Base-by-base conservation (phyloP, 2,888 invertebrate genomes). In the Noctuana brunneofusca region DNA sequence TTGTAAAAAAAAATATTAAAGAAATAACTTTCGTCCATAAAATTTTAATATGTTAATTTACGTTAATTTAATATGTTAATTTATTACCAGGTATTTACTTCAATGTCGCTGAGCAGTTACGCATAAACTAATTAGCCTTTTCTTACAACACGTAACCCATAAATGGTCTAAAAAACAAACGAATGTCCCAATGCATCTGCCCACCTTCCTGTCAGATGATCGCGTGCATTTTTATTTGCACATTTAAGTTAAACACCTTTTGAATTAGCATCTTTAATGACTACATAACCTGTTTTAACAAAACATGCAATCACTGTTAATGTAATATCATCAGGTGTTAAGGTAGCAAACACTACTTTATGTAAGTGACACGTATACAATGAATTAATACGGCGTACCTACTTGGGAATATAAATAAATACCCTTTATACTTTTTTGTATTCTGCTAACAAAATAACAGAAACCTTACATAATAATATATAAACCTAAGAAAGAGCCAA, bases 161-260 rank as follows among this genome's bases (percentile, higher is more conserved):
- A 53, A 53, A 22, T 22, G 46, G 16, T 53, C 58, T 64, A 68
- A 67, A n/a, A 68, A 67, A 54, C 46, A 64, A 63, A 63, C 64
- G 43, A 53, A 43, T 59, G 63, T 58, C 63, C 35, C 52, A n/a
- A 59, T 53, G 52, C 81, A 81, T 80, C 82, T 82, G 83, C 74
- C 65, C 60, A 64, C 58, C 65, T 74, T 74, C 66, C 70, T 70
- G 74, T 69, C 79, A 79, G 76, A 76, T 79, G 78, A 74, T 73
- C 59, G 60, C 55, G 18, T 53, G 59, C 20, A 14, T 43, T 59
- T 59, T 59, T 59, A 41, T 52, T 59, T 59, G 59, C 50, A 50
- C 50, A 12, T 43, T 38, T 48, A 30, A 5, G 38, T 56, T 46
- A 38, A 41, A 53, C 59, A 59, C 59, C 59, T 59, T 59, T 59